These are phyloP conservation scores for Sebastes iracundus DNA, from an alignment of 2,797 vertebrate genomes.

Conservation along the genomic window DNA sequence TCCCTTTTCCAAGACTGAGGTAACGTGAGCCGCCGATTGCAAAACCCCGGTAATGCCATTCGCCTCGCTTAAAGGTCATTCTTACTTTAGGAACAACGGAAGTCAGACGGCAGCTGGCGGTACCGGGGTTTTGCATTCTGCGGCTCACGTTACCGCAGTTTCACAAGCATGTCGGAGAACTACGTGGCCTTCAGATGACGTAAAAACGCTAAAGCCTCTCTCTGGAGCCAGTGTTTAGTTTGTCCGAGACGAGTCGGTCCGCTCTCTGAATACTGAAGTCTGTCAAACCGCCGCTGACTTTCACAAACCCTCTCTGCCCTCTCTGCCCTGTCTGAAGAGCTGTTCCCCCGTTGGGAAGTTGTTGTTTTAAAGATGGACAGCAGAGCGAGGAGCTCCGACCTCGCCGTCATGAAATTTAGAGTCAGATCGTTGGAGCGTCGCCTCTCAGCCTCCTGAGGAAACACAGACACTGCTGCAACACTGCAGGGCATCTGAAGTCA, in stretches of 20 bases:
- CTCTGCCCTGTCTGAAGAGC: neutral
- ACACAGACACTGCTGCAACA: neutral
- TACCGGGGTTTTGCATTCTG: too few relatives aligned
- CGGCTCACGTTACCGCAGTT: too few relatives aligned
- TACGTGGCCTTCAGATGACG: too few relatives aligned
- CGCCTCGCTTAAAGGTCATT: accelerated
- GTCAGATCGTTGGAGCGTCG: neutral
- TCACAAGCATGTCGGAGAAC: too few relatives aligned
- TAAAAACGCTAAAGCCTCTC: accelerated
- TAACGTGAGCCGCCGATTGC: too few relatives aligned
- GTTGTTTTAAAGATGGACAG: constrained; percentile 35
- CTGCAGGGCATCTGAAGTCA: neutral
- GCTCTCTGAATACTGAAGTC: constrained; percentile 13
- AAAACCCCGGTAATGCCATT: accelerated
- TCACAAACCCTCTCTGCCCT: neutral
- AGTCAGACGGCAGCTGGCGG: too few relatives aligned
- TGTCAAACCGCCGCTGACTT: constrained; percentile 20
- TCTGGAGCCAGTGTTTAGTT: too few relatives aligned
- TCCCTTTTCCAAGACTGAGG: too few relatives aligned
- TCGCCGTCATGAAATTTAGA: neutral
- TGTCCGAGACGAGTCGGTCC: neutral
- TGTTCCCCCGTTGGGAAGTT: constrained; percentile 8
- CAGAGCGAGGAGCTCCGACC: constrained; percentile 2
- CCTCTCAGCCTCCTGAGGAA: constrained; percentile 1
- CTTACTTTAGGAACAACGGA: too few relatives aligned